Percentiles rank a stretch among this genome's conserved stretches.
phyloP scores from a whole-genome alignment of 2,888 invertebrate species.

The Chrysina gloriosa region DNA sequence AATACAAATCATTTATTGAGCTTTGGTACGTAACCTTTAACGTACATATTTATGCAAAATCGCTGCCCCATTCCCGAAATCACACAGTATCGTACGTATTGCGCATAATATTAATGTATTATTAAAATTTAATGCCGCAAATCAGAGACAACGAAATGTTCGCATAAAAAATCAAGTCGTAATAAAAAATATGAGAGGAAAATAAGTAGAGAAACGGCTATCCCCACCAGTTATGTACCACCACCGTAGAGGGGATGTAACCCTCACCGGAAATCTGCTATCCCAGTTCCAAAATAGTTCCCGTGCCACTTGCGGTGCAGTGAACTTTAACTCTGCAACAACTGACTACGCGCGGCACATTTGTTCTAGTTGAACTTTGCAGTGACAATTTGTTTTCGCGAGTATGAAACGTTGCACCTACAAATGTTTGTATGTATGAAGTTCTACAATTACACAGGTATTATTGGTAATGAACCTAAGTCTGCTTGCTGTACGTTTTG shows the following conservation, averaged over 20 bases:
- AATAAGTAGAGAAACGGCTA: conserved; percentile 1
- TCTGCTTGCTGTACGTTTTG: not conserved
- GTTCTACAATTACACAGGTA: conserved; percentile 14
- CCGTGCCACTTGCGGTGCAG: conserved; percentile 42
- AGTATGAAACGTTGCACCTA: not conserved
- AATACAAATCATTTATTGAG: too few relatives aligned
- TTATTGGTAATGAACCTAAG: not conserved
- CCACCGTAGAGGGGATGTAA: conserved; percentile 25
- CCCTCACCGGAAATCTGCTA: conserved; percentile 26
- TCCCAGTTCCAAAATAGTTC: conserved; percentile 38
- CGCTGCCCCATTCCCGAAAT: too few relatives aligned
- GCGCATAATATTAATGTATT: too few relatives aligned
- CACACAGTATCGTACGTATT: too few relatives aligned
- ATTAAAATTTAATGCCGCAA: too few relatives aligned
- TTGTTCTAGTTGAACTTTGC: not conserved
- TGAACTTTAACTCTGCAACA: conserved; percentile 48
- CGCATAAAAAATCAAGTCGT: not conserved
- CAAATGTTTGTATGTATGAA: too few relatives aligned
- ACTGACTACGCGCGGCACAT: conserved; percentile 26
- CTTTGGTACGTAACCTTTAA: too few relatives aligned
- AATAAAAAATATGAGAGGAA: conserved; percentile 3
- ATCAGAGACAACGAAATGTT: too few relatives aligned
- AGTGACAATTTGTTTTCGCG: not conserved
- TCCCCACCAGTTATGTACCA: conserved; percentile 12
- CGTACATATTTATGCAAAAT: too few relatives aligned